Evolutionary conservation across 2,113 vertebrate species (phyloP).

Genomic region (Mesocricetus auratus): DNA sequence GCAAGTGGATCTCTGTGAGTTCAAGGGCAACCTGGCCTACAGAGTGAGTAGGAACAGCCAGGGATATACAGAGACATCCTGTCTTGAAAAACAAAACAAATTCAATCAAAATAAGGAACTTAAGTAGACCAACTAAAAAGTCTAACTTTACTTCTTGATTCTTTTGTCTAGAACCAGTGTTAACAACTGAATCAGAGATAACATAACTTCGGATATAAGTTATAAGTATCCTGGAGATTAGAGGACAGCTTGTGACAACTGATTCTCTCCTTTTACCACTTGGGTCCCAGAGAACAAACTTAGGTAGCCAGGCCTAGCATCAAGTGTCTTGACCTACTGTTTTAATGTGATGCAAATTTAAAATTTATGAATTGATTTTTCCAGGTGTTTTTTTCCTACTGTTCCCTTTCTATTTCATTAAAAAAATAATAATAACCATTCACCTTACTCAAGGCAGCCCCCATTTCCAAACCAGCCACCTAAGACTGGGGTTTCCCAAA

Average conservation of each 20-base stretch:
- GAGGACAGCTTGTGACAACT: not conserved
- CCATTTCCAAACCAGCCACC: slow-evolving; percentile 23
- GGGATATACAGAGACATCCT: not conserved
- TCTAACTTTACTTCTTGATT: slow-evolving; percentile 38
- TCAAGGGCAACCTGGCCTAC: not conserved
- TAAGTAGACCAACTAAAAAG: slow-evolving; percentile 42
- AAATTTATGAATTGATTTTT: slow-evolving; percentile 56
- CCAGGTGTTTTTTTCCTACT: slow-evolving; percentile 20
- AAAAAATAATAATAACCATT: slow-evolving; percentile 49
- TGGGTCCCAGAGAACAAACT: not conserved
- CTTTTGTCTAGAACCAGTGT: not conserved
- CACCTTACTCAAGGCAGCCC: not conserved
- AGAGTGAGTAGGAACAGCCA: not conserved
- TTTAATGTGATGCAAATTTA: slow-evolving; percentile 22
- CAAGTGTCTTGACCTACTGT: not conserved
- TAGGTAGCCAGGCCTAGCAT: not conserved
- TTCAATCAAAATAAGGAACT: slow-evolving; percentile 22
- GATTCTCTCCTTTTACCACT: not conserved
- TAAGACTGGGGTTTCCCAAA: slow-evolving; percentile 22
- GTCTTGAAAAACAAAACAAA: not conserved
- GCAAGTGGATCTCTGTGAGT: not conserved
- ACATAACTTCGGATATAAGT: not conserved
- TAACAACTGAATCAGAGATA: slow-evolving; percentile 25
- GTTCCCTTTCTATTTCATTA: slow-evolving; percentile 27
- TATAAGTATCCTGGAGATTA: not conserved